Conservation (phyloP, 2,888 invertebrate species). For the Philereme transversata region DNA sequence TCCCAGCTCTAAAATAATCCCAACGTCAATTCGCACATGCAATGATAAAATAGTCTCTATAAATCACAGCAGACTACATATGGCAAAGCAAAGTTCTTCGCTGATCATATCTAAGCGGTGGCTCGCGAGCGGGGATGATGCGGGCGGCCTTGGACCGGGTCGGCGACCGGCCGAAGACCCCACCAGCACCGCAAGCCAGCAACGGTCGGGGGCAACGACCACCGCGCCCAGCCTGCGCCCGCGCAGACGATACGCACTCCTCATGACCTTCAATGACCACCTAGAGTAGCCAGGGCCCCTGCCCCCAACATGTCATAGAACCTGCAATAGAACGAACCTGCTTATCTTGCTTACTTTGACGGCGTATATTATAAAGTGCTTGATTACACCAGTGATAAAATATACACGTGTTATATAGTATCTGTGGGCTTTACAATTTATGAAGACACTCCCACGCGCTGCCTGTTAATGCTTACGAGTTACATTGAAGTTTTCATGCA, state of each 20-base stretch:
- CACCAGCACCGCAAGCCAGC: conserved; percentile 79
- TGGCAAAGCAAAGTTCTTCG: conserved; percentile 51
- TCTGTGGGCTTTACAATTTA: conserved; percentile 13
- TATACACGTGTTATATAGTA: conserved; percentile 14
- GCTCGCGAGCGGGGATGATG: conserved; percentile 73
- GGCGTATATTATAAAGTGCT: conserved; percentile 11
- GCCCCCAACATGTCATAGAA: conserved; percentile 25
- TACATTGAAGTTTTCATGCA: not conserved
- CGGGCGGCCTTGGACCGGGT: conserved; percentile 81
- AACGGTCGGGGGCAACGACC: conserved; percentile 83
- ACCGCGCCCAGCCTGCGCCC: conserved; percentile 63
- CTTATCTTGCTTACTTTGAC: conserved; percentile 18
- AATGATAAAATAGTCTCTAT: not conserved
- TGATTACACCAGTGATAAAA: conserved; percentile 23
- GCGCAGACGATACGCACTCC: conserved; percentile 60
- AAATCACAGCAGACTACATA: conserved; percentile 12
- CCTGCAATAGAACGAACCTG: conserved; percentile 32
- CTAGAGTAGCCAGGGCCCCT: conserved; percentile 42
- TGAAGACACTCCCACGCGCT: conserved; percentile 3
- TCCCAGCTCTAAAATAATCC: too few species aligned
- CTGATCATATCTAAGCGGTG: conserved; percentile 68
- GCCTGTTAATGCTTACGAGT: too few species aligned
- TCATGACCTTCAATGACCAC: conserved; percentile 60
- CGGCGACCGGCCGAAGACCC: conserved; percentile 83
- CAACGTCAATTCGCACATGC: too few species aligned